Evolutionary conservation across 2,888 invertebrate species (phyloP), one percentile per base, ranked within the genome.

Genomic region (Sericinus montela): DNA sequence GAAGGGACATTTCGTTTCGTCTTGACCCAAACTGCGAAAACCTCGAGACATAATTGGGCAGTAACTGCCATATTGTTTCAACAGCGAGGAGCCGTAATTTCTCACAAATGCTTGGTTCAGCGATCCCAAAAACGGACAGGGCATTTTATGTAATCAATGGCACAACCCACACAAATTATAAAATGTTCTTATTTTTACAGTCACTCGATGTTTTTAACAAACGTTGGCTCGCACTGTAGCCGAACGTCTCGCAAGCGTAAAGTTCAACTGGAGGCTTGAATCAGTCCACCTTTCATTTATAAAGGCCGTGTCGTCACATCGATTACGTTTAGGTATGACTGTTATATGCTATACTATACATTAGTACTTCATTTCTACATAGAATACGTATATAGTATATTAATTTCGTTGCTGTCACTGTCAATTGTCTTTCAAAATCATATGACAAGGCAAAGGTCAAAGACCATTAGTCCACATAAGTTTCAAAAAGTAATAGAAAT

Each of bases 101-200:
- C 94, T 93, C 56, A 97, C 91, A 83, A 94, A 97, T 67, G 92
- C 92, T 58, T 93, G 90, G 67, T 94, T 94, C 55, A 97, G 88
- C 58, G 94, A 93, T 64, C 94, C 94, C 67, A 97, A 84, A 85
- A 97, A 97, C 56, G 97, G 97, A 79, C 97, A 97, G 73, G 96
- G 94, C 96, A 97, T 96, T 72, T 92, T 85, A 83, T 83, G 75
- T 83, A 83, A 84, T 81, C 75, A 65, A 70, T 76, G 69, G 70
- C 70, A 65, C 64, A 73, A 72, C 69, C 65, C 64, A 72, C 68
- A 74, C 71, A 52, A 63, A 54, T 49, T 65, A 6, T 5, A 25
- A 30, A 30, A 7, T 5, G 25, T 25, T 25, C 25, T 25, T 25
- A 8, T 25, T 25, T 23, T 25, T 56, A 57, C 56, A 59, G 52